phyloP scores from a whole-genome alignment of 2,888 invertebrate species.

The Trisateles emortualis region DNA sequence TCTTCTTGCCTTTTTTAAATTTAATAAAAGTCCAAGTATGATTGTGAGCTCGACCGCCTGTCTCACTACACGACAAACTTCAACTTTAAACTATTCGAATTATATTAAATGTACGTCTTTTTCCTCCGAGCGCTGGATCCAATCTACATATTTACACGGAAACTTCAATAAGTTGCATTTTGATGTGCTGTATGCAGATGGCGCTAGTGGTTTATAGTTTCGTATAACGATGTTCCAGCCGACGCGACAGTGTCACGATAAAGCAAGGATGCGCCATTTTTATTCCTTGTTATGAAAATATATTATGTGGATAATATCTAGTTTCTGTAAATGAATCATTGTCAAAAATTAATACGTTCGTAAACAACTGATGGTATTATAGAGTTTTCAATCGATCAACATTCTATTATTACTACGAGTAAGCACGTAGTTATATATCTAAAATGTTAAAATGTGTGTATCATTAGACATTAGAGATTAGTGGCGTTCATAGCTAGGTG shows the following conservation, averaged over 20 bases:
- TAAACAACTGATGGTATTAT: no score
- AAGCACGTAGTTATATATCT: no score
- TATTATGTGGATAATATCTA: no score
- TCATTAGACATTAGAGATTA: no score
- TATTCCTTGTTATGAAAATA: no score
- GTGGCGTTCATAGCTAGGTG: no score
- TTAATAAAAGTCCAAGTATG: conserved; percentile 9
- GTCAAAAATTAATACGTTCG: no score
- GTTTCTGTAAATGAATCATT: no score
- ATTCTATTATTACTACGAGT: no score
- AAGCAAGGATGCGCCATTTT: no score
- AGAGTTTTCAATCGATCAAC: no score
- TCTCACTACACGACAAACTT: neutral
- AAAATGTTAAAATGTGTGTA: no score
- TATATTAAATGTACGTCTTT: conserved; percentile 45
- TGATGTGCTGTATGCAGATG: conserved; percentile 36
- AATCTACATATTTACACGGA: conserved; percentile 49
- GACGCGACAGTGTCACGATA: neutral
- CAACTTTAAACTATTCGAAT: conserved; percentile 48
- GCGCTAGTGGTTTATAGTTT: conserved; percentile 12
- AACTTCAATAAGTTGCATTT: conserved; percentile 46
- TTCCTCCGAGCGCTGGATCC: conserved; percentile 29
- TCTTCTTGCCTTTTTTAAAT: conserved; percentile 4
- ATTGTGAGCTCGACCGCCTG: conserved; percentile 2
- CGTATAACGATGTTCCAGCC: neutral